Percentiles rank a stretch among this genome's conserved stretches.
These are phyloP conservation scores for Molanna angustata DNA, from an alignment of 2,888 invertebrate genomes.

Conservation along the genomic window DNA sequence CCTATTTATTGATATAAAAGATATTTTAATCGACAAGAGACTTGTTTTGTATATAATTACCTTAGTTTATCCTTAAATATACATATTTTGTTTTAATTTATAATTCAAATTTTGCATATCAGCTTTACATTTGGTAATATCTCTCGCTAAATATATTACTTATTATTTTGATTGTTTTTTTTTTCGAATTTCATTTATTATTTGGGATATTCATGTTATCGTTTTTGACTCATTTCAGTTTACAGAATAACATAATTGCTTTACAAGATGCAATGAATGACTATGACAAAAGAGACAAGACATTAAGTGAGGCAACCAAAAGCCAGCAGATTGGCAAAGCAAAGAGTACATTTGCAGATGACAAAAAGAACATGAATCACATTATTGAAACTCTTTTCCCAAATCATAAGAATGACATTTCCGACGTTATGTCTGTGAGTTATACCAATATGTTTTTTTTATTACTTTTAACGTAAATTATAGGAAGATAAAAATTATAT, in stretches of 20 bases:
- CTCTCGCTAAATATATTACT: too few species aligned
- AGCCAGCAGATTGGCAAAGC: slow-evolving; percentile 42
- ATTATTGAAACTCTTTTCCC: slow-evolving; percentile 44
- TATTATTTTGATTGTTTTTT: background rate
- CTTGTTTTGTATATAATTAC: too few species aligned
- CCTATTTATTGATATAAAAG: too few species aligned
- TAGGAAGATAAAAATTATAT: too few species aligned
- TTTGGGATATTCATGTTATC: background rate
- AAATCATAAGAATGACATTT: slow-evolving; percentile 37
- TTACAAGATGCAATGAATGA: slow-evolving; percentile 42
- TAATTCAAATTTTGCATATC: too few species aligned
- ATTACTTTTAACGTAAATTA: too few species aligned
- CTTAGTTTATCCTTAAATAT: too few species aligned
- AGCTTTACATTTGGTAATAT: too few species aligned
- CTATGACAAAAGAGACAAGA: slow-evolving; percentile 39
- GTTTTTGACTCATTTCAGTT: slow-evolving; percentile 11
- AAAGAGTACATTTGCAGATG: slow-evolving; percentile 40
- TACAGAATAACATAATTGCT: slow-evolving; percentile 14
- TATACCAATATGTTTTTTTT: too few species aligned
- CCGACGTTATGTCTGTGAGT: too few species aligned
- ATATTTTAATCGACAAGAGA: too few species aligned
- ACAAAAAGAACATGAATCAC: slow-evolving; percentile 43
- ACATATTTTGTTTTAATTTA: too few species aligned
- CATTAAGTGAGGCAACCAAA: slow-evolving; percentile 36
- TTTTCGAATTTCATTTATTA: background rate